Evolutionary conservation across 1,140 invertebrate species (phyloP), one percentile per base, ranked within the genome.

Genomic region (Watersipora subatra): DNA sequence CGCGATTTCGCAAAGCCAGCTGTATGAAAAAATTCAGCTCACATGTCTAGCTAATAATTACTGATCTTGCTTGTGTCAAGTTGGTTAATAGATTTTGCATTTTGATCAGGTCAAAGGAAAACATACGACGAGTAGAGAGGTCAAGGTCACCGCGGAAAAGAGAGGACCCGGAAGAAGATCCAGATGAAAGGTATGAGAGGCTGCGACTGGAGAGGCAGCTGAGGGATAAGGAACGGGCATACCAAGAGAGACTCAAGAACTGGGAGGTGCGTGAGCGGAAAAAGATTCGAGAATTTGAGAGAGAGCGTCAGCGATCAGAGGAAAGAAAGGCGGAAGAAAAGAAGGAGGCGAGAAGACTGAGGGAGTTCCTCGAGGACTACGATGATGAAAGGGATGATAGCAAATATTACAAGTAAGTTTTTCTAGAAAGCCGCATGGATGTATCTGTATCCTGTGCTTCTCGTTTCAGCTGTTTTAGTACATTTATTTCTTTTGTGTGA

Each of bases 281-380:
- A 71, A 94, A 94, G 80, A 82, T 86, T 22, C 92, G 93, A 79
- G 93, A 98, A 74, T 89, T 94, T 76, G 89, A 92, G 75, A 92
- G 91, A 75, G 91, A 94, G 78, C 84, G 86, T 57, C 88, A 93
- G 70, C 88, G 91, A 72, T 90, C 93, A 75, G 83, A 88, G 28
- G 82, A 87, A 65, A 88, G 89, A 72, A 88, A 91, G 74, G 87
- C 91, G 70, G 91, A 94, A 74, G 79, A 82, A 71, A 76, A 89
- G 75, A 86, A 86, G 67, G 93, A 98, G 81, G 93, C 92, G 0
- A 91, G 92, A 80, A 84, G 91, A 55, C 83, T 99, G 17, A 94
- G 95, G 79, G 92, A 98, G 82, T 98, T 98, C 77, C 84, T 98
- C 12, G 94, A 99, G 81, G 95, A 98, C 79, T 99, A 99, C 77